These are phyloP conservation scores for Zonitis immaculata DNA, from an alignment of 2,888 invertebrate genomes.

Conservation along the genomic window DNA sequence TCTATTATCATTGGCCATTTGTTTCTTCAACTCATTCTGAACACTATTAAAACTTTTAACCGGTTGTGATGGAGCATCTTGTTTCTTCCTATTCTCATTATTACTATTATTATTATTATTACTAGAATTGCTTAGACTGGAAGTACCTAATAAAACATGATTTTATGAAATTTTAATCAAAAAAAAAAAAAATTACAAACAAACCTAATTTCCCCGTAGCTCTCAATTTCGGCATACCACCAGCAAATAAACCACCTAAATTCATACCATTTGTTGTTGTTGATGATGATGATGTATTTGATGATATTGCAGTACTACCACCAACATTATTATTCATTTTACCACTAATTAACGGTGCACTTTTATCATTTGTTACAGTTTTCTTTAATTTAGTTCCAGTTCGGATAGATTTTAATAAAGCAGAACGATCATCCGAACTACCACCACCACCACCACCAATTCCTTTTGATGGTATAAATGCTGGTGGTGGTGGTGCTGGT, in stretches of 20 bases:
- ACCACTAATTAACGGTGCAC: slow-evolving; percentile 73
- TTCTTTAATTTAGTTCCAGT: slow-evolving; percentile 79
- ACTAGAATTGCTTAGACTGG: slow-evolving; percentile 12
- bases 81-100: slow-evolving; percentile 14
- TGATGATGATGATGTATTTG: slow-evolving; percentile 17
- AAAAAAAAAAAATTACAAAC: not conserved
- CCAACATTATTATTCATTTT: slow-evolving; percentile 44
- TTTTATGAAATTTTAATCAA: too few species aligned
- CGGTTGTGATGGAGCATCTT: slow-evolving; percentile 23
- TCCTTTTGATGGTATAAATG: slow-evolving; percentile 49
- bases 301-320: too few species aligned
- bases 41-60: slow-evolving; percentile 38
- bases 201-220: slow-evolving; percentile 56
- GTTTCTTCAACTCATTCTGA: slow-evolving; percentile 45
- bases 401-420: slow-evolving; percentile 76
- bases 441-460: slow-evolving; percentile 53
- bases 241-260: slow-evolving; percentile 73
- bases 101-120: slow-evolving; percentile 22
- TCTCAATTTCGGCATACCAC: slow-evolving; percentile 77
- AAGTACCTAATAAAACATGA: slow-evolving; percentile 16
- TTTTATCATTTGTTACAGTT: slow-evolving; percentile 85
- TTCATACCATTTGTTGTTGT: slow-evolving; percentile 41
- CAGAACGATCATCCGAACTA: slow-evolving; percentile 59
- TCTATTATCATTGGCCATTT: slow-evolving; percentile 47
- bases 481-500: slow-evolving; percentile 57